Percentiles rank a stretch among this genome's conserved stretches.
Conservation (phyloP, 53 echinoderm and acorn worm species). For the Paracentrotus lividus region DNA sequence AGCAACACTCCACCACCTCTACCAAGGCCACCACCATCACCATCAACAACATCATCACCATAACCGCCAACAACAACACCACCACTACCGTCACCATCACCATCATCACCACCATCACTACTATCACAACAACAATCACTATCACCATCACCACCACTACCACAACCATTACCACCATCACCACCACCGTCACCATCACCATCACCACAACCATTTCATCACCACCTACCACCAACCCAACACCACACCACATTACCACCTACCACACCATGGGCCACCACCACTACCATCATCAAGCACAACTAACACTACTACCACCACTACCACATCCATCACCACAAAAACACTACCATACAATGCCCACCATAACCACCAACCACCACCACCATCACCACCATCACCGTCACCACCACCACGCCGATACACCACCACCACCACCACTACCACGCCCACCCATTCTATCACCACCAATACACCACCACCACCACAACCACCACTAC, state of each 20-base stretch:
- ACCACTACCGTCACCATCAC: background rate
- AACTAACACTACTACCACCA: background rate
- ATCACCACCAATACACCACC: background rate
- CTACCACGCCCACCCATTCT: background rate
- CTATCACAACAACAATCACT: background rate
- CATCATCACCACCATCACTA: background rate
- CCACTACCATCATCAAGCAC: background rate
- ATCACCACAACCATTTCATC: background rate
- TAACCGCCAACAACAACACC: background rate
- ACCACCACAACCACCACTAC: too few species aligned
- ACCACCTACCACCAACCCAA: background rate
- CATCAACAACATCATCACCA: background rate
- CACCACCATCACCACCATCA: background rate
- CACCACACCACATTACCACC: background rate
- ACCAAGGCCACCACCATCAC: background rate
- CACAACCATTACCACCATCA: background rate
- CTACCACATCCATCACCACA: background rate
- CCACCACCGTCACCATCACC: background rate
- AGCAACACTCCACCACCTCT: too few species aligned
- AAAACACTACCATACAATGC: too few species aligned
- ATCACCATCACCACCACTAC: background rate
- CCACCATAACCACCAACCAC: background rate
- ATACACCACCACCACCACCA: background rate
- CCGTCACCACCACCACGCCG: background rate
- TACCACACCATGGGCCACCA: background rate